A percentile compares a stretch with the other conserved stretches of the same genome.
phyloP scores from a whole-genome alignment of 2,888 invertebrate genomes.

The Megastigmus dorsalis region DNA sequence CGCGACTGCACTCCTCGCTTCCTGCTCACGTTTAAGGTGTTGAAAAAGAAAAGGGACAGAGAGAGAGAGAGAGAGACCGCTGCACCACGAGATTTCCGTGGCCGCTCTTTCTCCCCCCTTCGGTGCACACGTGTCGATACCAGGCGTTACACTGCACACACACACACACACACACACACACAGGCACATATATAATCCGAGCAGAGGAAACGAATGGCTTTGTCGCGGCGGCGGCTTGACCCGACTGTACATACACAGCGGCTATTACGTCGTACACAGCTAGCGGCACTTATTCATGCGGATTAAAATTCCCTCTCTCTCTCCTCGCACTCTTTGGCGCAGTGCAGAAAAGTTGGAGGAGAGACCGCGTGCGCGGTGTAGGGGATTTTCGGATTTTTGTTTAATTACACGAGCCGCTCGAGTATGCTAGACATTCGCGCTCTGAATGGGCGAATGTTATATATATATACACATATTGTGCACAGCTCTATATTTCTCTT shows the following conservation, averaged over 20 bases:
- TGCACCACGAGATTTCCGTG: too few relatives aligned
- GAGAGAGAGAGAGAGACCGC: too few relatives aligned
- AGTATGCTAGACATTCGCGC: background rate
- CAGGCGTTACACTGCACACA: too few relatives aligned
- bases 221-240: background rate
- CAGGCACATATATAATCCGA: too few relatives aligned
- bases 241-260: background rate
- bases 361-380: background rate
- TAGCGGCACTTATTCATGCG: background rate
- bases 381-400: constrained; percentile 7
- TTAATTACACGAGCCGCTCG: constrained; percentile 3
- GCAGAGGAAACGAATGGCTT: too few relatives aligned
- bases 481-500: constrained; percentile 26
- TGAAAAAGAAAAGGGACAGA: too few relatives aligned
- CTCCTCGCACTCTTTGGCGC: background rate
- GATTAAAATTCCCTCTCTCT: constrained; percentile 13
- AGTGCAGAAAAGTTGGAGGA: background rate
- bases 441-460: constrained; percentile 9
- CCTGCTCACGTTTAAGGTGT: constrained; percentile 11
- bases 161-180: too few relatives aligned
- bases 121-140: background rate
- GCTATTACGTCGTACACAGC: background rate
- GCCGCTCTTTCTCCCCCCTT: too few relatives aligned
- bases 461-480: too few relatives aligned
- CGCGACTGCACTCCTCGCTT: background rate